These are phyloP conservation scores for Glossophaga mutica DNA, from an alignment of 2,797 vertebrate species.

Conservation along the genomic window DNA sequence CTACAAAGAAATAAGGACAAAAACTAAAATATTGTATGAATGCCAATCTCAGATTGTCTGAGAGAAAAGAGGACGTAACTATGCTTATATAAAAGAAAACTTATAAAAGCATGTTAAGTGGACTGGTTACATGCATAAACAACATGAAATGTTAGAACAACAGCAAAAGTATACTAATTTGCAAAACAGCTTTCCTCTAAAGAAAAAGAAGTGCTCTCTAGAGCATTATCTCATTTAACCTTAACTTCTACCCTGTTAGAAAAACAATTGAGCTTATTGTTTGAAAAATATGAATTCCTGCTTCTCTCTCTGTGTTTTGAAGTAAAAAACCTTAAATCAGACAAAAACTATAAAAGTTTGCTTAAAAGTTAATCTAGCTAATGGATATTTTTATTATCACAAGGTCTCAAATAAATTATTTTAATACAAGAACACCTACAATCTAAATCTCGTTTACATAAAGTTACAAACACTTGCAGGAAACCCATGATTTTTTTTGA, in stretches of 20 bases:
- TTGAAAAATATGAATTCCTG: background rate
- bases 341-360: background rate
- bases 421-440: background rate
- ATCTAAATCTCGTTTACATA: background rate
- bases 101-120: background rate
- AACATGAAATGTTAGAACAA: background rate
- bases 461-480: background rate
- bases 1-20: background rate
- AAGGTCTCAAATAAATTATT: background rate
- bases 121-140: background rate
- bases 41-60: background rate
- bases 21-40: background rate
- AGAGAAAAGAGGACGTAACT: background rate
- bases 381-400: background rate
- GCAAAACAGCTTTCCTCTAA: background rate
- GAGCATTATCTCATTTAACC: background rate
- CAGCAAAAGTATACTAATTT: background rate
- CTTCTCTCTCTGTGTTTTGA: background rate
- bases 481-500: constrained; percentile 4
- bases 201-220: background rate
- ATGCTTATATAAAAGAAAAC: background rate
- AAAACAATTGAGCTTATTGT: background rate
- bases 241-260: background rate
- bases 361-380: background rate
- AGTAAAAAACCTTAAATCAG: background rate